Base-by-base conservation (phyloP, 2,797 vertebrate genomes). In the Fratercula arctica region DNA sequence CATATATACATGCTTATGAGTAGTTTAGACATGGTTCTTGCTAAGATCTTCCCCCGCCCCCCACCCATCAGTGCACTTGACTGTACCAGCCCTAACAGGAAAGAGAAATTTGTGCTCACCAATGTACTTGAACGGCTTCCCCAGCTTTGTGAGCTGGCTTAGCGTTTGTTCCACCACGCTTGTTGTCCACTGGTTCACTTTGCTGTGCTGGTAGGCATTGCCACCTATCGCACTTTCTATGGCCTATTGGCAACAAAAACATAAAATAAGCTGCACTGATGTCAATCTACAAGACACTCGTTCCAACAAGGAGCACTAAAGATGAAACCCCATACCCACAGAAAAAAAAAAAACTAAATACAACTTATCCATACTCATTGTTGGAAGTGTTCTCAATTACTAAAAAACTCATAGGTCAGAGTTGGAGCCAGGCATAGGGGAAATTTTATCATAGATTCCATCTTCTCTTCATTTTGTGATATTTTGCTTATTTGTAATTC, bases 41-140 rank as follows among this genome's bases (percentile, higher is more conserved):
- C 41, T 5, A 14, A 60, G 14, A 28, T 28, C 26, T 10, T 69
- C 9, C 23, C 70, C 20, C 17, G 31, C 2, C 13, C 24, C 25
- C 19, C 13, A 7, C 26, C 51, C 63, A 20, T 2, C 8, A 8
- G 16, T 5, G 8, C 51, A 35, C 6, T 8, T 25, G 33, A 14
- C 41, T 23, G 15, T 10, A 17, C 16, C 61, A 57, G 16, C 61
- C 85, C 46, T 59, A 63, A 39, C 19, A 53, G 66, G 5, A 25
- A 24, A 59, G 37, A 35, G 61, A 24, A 31, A 87, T 76, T 3
- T 26, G 50, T 67, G 89, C 96, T 97, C 97, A 99, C 99, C 99
- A 0, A 99, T 99, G 64, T 99, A 99, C 94, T 99, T 99, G 97
- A 99, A 99, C 23, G 99, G 99, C 73, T 99, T 99, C 31, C 98